These are phyloP conservation scores for Thalassophryne amazonica DNA, from an alignment of 2,797 vertebrate species.

Conservation along the genomic window DNA sequence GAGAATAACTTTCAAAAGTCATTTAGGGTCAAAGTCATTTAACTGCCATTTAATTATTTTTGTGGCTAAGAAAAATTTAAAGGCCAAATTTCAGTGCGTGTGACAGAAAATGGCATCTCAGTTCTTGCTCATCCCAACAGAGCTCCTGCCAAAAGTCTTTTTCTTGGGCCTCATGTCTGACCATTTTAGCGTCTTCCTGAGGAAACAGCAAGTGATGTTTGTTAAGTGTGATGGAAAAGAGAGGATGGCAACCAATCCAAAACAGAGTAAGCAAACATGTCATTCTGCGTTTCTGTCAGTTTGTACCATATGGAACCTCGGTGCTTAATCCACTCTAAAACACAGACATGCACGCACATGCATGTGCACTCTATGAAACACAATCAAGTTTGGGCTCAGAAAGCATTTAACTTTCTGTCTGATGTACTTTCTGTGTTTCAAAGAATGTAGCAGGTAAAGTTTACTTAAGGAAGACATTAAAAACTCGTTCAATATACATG, in stretches of 20 bases:
- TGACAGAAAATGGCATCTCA: neutral
- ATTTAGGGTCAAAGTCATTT: neutral
- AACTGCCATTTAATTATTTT: neutral
- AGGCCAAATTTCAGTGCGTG: neutral
- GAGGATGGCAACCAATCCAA: neutral
- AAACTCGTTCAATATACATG: neutral
- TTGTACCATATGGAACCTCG: neutral
- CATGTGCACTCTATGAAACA: neutral
- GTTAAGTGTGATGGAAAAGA: neutral
- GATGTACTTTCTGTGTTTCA: conserved; percentile 17
- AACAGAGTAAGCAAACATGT: neutral
- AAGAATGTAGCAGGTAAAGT: neutral
- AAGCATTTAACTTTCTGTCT: conserved; percentile 1
- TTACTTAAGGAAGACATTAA: conserved; percentile 3
- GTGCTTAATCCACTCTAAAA: neutral
- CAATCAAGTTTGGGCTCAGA: neutral
- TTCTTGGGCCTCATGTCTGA: neutral
- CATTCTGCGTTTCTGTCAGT: conserved; percentile 7
- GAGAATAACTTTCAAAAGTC: neutral
- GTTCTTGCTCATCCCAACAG: neutral
- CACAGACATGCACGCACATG: neutral
- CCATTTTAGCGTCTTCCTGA: neutral
- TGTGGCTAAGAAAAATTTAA: neutral
- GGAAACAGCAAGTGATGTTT: neutral
- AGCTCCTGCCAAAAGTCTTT: neutral